Evolutionary conservation across 2,888 invertebrate genomes (phyloP).

Genomic region (Dryomyza anilis): DNA sequence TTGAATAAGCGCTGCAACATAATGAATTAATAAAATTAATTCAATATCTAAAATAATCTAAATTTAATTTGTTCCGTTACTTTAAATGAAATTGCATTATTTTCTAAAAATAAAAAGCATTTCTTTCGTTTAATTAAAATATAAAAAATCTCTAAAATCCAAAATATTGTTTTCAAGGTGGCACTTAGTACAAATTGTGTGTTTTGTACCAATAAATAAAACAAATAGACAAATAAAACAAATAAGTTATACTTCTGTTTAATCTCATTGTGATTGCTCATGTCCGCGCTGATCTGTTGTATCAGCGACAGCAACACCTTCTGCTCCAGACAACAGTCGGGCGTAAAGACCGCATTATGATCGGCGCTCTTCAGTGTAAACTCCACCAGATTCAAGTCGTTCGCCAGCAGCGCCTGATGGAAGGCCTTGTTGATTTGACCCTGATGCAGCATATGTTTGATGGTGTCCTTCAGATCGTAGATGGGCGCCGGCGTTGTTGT

Average conservation of each 20-base stretch:
- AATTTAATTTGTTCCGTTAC: too few relatives aligned
- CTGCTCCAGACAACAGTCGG: constrained; percentile 77
- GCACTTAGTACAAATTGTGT: too few relatives aligned
- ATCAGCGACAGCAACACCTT: constrained; percentile 90
- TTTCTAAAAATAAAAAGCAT: too few relatives aligned
- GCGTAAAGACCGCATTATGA: constrained; percentile 77
- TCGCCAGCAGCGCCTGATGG: constrained; percentile 85
- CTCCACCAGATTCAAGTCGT: constrained; percentile 85
- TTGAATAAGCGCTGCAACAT: too few relatives aligned
- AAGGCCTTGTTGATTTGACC: constrained; percentile 88
- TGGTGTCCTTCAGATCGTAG: constrained; percentile 69
- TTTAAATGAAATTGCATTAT: too few relatives aligned
- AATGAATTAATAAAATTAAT: too few relatives aligned
- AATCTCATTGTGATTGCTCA: constrained; percentile 80
- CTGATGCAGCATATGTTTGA: constrained; percentile 70
- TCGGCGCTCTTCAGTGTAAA: constrained; percentile 85
- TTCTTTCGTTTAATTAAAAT: too few relatives aligned
- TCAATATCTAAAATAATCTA: too few relatives aligned
- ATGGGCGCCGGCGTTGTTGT: constrained; percentile 76
- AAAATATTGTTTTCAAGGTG: too few relatives aligned
- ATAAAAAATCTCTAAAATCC: too few relatives aligned
- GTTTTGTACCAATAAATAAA: not conserved
- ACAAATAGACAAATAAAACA: not conserved
- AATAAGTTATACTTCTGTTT: constrained; percentile 71
- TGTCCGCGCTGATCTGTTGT: constrained; percentile 91